Base-by-base conservation (phyloP, 2,888 invertebrate species). In the Strigamia transsilvanica region DNA sequence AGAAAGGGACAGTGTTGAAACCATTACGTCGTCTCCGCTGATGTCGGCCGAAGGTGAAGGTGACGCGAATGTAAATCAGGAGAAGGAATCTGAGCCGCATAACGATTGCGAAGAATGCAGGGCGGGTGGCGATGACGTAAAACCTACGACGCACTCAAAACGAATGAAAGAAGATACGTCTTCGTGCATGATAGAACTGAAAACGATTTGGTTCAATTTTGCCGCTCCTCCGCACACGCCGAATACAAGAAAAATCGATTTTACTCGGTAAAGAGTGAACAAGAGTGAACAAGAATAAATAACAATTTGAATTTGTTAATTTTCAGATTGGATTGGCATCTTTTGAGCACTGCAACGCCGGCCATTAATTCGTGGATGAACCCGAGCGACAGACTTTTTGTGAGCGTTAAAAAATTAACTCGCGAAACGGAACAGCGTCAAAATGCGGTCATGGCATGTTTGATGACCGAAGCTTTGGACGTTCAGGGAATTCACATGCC, bases 321-420 rank as follows among this genome's bases (percentile, higher is more conserved):
- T 77, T 38, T 27, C 86, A 93, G 97, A 85, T 89, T 97, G 86
- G 98, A 98, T 88, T 98, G 98, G 98, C 98, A 98, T 89, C 89
- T 98, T 82, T 89, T 98, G 81, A 97, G 97, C 87, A 98, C 98
- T 2, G 97, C 97, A 7, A 96, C 97, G 0, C 98, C 98, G 0
- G 96, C 97, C 0, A 98, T 98, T 85, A 97, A 97, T 87, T 97
- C 98, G 0, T 98, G 98, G 98, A 93, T 98, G 93, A 97, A 97
- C 90, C 97, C 98, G 0, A 93, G 94, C 88, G 97, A 97, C 89
- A 91, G 96, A 21, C 91, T 98, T 83, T 94, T 96, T 79, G 94
- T 94, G 83, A 91, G 94, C 85, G 93, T 94, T 79, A 93, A 95
- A 42, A 92, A 94, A 82, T 91, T 97, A 90, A 91, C 94, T 85